Conservation (phyloP, 2,888 invertebrate species). For the Adelognathus sp. region DNA sequence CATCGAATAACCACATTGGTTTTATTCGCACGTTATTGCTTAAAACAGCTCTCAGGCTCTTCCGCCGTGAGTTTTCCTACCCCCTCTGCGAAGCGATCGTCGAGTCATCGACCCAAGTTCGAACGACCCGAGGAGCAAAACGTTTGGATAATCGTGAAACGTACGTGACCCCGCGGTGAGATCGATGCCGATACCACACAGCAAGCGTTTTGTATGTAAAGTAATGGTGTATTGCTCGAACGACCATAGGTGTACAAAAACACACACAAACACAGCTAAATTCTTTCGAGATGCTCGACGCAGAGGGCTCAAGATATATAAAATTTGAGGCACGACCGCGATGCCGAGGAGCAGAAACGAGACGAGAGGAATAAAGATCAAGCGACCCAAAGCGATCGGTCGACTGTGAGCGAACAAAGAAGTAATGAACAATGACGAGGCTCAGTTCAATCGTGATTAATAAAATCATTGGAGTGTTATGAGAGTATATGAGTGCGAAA, state of each 20-base stretch:
- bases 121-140: neutral
- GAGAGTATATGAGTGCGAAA: neutral
- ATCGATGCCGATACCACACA: neutral
- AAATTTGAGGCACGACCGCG: constrained; percentile 29
- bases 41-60: neutral
- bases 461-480: neutral
- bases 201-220: too few species aligned
- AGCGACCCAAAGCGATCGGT: neutral
- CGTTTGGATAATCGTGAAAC: neutral
- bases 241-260: neutral
- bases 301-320: neutral
- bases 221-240: neutral
- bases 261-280: too few species aligned
- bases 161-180: constrained; percentile 18
- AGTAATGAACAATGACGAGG: constrained; percentile 16
- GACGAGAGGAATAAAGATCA: constrained; percentile 22
- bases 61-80: neutral
- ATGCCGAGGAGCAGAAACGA: neutral
- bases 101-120: constrained; percentile 30
- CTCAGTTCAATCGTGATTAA: constrained; percentile 27
- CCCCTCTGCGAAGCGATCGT: neutral
- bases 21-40: neutral
- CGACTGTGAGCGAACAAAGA: constrained; percentile 35
- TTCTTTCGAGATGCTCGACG: neutral
- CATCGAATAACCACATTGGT: neutral